Evolutionary conservation across 2,888 invertebrate genomes (phyloP).

Genomic region (Zootermopsis nevadensis): DNA sequence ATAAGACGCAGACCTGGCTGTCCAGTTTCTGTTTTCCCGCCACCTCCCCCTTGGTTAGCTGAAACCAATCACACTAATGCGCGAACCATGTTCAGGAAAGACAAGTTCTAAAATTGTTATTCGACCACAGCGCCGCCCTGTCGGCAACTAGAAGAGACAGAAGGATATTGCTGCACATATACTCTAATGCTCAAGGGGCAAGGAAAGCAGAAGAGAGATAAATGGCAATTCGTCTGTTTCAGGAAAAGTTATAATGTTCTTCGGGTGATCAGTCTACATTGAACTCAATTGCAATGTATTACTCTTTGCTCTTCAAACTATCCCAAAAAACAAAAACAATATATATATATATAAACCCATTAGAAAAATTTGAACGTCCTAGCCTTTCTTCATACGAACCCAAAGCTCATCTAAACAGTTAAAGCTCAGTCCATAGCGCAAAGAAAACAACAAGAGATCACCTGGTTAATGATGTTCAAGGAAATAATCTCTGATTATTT

Average conservation of each 20-base stretch:
- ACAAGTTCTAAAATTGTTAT: constrained; percentile 43
- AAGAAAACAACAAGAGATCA: too few species aligned
- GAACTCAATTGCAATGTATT: too few species aligned
- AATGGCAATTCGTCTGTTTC: not conserved
- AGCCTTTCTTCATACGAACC: too few species aligned
- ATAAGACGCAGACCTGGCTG: constrained; percentile 24
- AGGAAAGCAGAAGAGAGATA: constrained; percentile 10
- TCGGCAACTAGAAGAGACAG: constrained; percentile 27
- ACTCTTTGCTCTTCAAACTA: too few species aligned
- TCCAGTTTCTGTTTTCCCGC: constrained; percentile 31
- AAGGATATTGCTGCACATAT: constrained; percentile 6
- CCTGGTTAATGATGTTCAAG: too few species aligned
- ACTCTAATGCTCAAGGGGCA: constrained; percentile 38
- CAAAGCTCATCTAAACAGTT: too few species aligned
- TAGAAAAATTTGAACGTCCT: too few species aligned
- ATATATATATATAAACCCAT: too few species aligned
- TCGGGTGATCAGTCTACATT: too few species aligned
- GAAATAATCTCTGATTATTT: too few species aligned
- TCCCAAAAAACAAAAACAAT: too few species aligned
- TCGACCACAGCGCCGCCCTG: constrained; percentile 39
- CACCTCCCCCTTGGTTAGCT: constrained; percentile 22
- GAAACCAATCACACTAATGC: constrained; percentile 49
- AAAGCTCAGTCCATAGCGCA: too few species aligned
- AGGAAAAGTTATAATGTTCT: not conserved
- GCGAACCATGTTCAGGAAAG: constrained; percentile 44